These are phyloP conservation scores for Subanguina moxae DNA, from an alignment of 1,140 invertebrate genomes.

Conservation along the genomic window DNA sequence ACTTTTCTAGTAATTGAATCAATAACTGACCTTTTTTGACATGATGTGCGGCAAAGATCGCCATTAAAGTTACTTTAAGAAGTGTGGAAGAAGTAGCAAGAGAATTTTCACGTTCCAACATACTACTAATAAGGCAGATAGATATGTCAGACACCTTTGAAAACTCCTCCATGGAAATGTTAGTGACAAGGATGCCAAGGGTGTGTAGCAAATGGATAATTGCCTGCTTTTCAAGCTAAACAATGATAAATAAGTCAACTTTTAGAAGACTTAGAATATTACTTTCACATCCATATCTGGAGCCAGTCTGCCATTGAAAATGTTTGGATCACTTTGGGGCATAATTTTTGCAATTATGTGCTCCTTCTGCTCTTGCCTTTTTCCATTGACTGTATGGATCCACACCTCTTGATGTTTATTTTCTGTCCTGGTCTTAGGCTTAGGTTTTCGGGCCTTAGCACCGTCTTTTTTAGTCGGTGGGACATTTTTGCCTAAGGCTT, in stretches of 20 bases:
- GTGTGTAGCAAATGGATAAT: slow-evolving; percentile 24
- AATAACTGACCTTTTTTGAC: slow-evolving; percentile 22
- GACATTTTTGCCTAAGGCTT: background rate
- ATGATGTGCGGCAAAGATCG: slow-evolving; percentile 16
- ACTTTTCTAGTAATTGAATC: slow-evolving; percentile 1
- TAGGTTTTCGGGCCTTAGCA: background rate
- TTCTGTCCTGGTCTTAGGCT: background rate
- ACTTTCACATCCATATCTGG: background rate
- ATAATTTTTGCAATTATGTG: background rate
- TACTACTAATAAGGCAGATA: slow-evolving; percentile 12
- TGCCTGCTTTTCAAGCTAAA: slow-evolving; percentile 29
- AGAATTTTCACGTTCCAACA: slow-evolving; percentile 12
- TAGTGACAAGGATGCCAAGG: slow-evolving; percentile 38
- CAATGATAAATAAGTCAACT: background rate
- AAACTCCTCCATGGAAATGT: slow-evolving; percentile 40
- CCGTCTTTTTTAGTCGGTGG: background rate
- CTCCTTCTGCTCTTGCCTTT: background rate
- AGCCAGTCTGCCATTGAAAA: background rate
- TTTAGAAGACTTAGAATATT: too few relatives aligned
- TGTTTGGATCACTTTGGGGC: background rate
- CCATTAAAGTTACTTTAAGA: slow-evolving; percentile 17
- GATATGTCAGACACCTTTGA: background rate
- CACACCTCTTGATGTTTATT: slow-evolving; percentile 15
- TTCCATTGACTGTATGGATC: slow-evolving; percentile 14
- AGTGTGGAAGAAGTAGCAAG: slow-evolving; percentile 14